Percentiles rank a stretch among this genome's conserved stretches.
Conservation (phyloP, 2,797 vertebrate species). For the Peromyscus eremicus region DNA sequence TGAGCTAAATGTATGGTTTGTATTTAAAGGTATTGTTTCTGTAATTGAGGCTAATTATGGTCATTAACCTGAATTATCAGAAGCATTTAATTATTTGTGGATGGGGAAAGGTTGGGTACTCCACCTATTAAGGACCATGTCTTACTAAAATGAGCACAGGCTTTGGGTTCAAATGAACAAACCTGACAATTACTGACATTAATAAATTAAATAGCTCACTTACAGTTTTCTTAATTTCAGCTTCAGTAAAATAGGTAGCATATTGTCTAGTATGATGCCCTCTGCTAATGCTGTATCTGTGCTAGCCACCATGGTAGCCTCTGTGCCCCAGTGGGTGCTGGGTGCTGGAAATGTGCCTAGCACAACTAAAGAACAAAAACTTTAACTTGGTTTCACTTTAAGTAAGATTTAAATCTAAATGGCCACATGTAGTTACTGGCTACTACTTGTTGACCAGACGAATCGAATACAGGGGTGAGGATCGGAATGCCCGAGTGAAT, state of each 20-base stretch:
- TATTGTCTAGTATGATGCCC: background rate
- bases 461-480: background rate
- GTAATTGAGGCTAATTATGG: conserved; percentile 40
- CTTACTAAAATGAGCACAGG: conserved; percentile 25
- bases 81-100: conserved; percentile 43
- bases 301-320: background rate
- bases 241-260: background rate
- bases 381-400: conserved; percentile 12
- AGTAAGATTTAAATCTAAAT: conserved; percentile 49
- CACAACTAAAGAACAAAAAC: conserved; percentile 11
- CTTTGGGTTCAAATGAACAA: conserved; percentile 12
- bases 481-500: background rate
- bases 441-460: background rate
- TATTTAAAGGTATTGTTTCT: conserved; percentile 40
- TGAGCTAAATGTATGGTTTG: conserved; percentile 39
- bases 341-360: background rate
- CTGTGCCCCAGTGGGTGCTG: background rate
- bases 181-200: background rate
- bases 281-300: background rate
- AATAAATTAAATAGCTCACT: background rate
- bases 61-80: conserved; percentile 64
- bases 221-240: background rate
- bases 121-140: background rate
- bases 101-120: background rate
- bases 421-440: too few relatives aligned